Percentiles rank a stretch among this genome's conserved stretches.
These are phyloP conservation scores for Lingula anatina DNA, from an alignment of 2,888 invertebrate genomes.

Conservation along the genomic window DNA sequence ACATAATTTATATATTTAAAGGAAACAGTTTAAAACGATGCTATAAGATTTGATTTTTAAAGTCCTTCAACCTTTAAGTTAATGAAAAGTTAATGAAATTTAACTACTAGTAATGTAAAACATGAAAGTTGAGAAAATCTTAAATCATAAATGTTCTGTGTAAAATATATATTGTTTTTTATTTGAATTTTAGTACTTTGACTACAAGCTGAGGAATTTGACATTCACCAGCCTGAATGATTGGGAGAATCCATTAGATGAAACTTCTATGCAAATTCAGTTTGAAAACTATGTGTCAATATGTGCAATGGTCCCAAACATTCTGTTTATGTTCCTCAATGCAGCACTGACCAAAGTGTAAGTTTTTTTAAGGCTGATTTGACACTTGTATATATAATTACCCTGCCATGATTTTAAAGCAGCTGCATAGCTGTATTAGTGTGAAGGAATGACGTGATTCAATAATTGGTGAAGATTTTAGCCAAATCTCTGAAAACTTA, in stretches of 20 bases:
- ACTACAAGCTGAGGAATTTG: constrained; percentile 76
- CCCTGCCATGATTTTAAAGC: no score
- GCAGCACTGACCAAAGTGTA: constrained; percentile 54
- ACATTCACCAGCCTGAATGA: constrained; percentile 58
- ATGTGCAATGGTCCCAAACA: constrained; percentile 78
- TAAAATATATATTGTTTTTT: constrained; percentile 23
- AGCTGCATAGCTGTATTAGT: no score
- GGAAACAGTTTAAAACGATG: no score
- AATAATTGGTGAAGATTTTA: no score
- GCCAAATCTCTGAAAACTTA: no score
- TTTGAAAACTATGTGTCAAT: constrained; percentile 84
- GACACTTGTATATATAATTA: no score
- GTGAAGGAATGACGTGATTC: no score
- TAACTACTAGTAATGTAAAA: no score
- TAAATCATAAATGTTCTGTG: constrained; percentile 8
- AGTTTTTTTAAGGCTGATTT: no score
- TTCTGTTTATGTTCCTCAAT: constrained; percentile 77
- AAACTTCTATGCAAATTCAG: constrained; percentile 73
- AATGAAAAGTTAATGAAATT: no score
- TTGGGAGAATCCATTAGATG: constrained; percentile 45
- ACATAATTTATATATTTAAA: no score
- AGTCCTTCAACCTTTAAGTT: not conserved
- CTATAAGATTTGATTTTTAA: no score
- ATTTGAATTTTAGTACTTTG: constrained; percentile 76
- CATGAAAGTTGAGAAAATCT: not conserved